Conservation (phyloP, 2,888 invertebrate species). For the Tachina fera region DNA sequence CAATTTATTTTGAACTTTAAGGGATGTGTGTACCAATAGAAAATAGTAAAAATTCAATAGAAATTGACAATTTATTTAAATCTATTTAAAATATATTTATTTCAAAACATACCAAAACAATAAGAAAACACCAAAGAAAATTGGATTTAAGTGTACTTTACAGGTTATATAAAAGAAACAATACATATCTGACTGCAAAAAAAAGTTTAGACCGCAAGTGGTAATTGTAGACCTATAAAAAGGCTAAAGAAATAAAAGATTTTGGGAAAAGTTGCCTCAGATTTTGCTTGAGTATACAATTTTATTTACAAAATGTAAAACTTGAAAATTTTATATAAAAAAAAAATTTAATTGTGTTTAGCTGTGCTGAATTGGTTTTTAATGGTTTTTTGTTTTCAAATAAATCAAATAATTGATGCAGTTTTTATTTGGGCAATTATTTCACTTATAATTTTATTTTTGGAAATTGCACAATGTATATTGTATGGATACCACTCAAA, state of each 20-base stretch:
- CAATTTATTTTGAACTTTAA: slow-evolving; percentile 51
- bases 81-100: slow-evolving; percentile 27
- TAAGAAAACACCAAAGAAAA: slow-evolving; percentile 1
- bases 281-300: no score
- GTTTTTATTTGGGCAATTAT: background rate
- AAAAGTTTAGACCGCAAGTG: no score
- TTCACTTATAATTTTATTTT: background rate
- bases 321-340: no score
- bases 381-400: background rate
- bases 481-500: background rate
- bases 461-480: background rate
- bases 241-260: no score
- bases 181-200: no score
- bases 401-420: background rate
- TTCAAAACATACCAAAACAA: background rate
- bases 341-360: no score
- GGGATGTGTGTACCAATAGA: slow-evolving; percentile 32
- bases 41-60: slow-evolving; percentile 4
- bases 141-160: slow-evolving; percentile 17
- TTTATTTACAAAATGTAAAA: no score
- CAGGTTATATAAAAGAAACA: background rate
- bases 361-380: no score
- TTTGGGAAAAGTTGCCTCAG: no score
- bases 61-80: slow-evolving; percentile 36
- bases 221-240: no score